Evolutionary conservation across 1,140 invertebrate genomes (phyloP).

Genomic region (Ladona fulva): DNA sequence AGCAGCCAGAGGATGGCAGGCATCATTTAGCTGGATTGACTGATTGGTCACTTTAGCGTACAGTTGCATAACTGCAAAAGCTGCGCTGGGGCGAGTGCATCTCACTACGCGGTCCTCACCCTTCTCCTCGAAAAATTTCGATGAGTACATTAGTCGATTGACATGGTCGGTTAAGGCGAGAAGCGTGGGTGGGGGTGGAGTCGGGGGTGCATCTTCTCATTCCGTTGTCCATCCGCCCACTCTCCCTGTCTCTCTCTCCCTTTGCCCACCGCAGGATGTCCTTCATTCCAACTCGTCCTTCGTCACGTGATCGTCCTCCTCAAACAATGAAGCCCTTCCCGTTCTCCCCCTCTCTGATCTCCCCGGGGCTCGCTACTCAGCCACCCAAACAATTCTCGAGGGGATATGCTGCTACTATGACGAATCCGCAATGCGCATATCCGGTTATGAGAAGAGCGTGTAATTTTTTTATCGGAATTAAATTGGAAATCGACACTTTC

Average conservation of each 20-base stretch:
- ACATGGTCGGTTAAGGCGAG: background rate
- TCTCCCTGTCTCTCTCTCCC: background rate
- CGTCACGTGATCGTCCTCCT: background rate
- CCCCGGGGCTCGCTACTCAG: background rate
- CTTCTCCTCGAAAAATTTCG: background rate
- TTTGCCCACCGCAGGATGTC: constrained; percentile 1
- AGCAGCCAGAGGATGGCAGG: background rate
- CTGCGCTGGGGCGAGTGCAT: background rate
- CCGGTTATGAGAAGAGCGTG: no score
- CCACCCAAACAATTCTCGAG: background rate
- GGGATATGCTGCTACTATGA: background rate
- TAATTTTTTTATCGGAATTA: no score
- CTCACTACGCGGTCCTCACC: background rate
- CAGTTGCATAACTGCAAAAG: background rate
- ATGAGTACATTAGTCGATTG: background rate
- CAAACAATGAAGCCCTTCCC: constrained; percentile 7
- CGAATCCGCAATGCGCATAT: background rate
- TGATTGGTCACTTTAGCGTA: background rate
- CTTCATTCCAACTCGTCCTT: background rate
- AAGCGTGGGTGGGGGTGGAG: background rate
- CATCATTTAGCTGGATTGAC: background rate
- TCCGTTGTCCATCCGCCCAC: background rate
- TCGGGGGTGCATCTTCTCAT: background rate
- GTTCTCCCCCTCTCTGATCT: background rate
- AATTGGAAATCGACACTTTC: no score